Percentiles rank a stretch among this genome's conserved stretches.
phyloP scores from a whole-genome alignment of 2,113 vertebrate species.

The Alethe diademata region DNA sequence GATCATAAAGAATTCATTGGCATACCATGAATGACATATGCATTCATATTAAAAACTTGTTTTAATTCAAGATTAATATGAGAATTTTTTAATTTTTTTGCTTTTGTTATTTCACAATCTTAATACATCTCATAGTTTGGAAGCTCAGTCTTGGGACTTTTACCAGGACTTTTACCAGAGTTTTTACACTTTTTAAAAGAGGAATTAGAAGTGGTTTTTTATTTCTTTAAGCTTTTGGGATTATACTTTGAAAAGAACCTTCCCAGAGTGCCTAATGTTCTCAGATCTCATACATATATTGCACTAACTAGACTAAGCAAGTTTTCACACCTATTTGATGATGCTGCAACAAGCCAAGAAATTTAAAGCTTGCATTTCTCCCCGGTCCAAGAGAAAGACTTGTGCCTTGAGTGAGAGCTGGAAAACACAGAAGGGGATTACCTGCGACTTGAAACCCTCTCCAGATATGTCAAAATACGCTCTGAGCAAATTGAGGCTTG shows the following conservation, averaged over 20 bases:
- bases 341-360: not conserved
- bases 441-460: constrained; percentile 2
- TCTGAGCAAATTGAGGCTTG: constrained; percentile 45
- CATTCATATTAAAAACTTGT: constrained; percentile 61
- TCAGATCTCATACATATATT: not conserved
- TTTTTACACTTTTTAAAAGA: not conserved
- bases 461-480: constrained; percentile 27
- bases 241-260: not conserved
- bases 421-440: constrained; percentile 47
- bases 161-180: not conserved
- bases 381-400: constrained; percentile 6
- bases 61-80: constrained; percentile 74
- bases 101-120: constrained; percentile 52
- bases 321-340: not conserved
- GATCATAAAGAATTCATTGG: constrained; percentile 82
- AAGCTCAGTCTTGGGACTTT: not conserved
- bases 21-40: constrained; percentile 59
- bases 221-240: not conserved
- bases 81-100: constrained; percentile 50
- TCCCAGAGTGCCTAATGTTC: not conserved
- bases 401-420: constrained; percentile 6
- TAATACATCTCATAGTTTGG: not conserved
- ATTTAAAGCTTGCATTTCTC: constrained; percentile 16
- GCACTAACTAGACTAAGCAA: not conserved
- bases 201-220: not conserved